These are phyloP conservation scores for Leucoma salicis DNA, from an alignment of 2,888 invertebrate genomes.

Conservation along the genomic window DNA sequence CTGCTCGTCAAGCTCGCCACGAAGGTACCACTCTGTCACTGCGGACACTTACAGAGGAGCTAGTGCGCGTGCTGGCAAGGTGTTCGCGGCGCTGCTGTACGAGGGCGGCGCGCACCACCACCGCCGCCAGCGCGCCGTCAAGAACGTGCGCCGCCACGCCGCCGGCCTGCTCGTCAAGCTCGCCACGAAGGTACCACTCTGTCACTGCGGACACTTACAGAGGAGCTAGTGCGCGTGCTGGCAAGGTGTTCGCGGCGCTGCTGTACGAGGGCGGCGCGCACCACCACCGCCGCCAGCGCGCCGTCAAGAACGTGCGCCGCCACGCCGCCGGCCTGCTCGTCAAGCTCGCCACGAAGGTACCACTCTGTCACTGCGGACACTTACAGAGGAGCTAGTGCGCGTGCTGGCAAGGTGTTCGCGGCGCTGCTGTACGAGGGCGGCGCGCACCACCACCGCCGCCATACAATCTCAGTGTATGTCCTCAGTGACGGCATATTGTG, in stretches of 20 bases:
- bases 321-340: constrained; percentile 96
- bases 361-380: not conserved
- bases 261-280: constrained; percentile 85
- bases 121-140: constrained; percentile 87
- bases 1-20: constrained; percentile 93
- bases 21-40: too few species aligned
- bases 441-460: constrained; percentile 83
- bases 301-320: constrained; percentile 91
- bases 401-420: constrained; percentile 85
- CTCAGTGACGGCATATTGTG: too few species aligned
- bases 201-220: too few species aligned
- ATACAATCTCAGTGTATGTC: constrained; percentile 31
- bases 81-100: constrained; percentile 92
- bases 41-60: too few species aligned
- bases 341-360: constrained; percentile 62
- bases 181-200: not conserved
- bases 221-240: constrained; percentile 84
- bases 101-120: constrained; percentile 83
- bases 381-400: constrained; percentile 85
- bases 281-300: constrained; percentile 85
- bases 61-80: constrained; percentile 93
- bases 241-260: constrained; percentile 88
- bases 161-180: constrained; percentile 92
- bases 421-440: constrained; percentile 88
- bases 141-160: constrained; percentile 93